These are phyloP conservation scores for Aphis craccivora DNA, from an alignment of 1,140 invertebrate species.

Conservation along the genomic window DNA sequence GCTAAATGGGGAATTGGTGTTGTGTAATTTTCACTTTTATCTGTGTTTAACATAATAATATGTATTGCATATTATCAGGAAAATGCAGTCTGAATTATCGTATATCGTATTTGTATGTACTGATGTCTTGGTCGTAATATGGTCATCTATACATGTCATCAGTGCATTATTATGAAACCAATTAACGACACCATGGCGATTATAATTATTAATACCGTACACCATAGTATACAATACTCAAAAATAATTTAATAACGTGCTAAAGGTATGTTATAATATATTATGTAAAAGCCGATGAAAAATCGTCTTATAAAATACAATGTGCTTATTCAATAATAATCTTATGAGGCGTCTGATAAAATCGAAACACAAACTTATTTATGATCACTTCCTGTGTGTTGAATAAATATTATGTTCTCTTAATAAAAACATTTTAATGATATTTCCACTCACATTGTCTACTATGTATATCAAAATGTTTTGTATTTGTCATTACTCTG, in stretches of 20 bases:
- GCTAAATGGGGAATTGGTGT: background rate
- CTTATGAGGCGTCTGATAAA: background rate
- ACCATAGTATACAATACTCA: background rate
- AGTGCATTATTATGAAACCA: background rate
- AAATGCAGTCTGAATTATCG: background rate
- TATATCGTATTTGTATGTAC: background rate
- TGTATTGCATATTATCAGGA: background rate
- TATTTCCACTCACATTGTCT: background rate
- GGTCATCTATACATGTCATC: background rate
- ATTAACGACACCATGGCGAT: background rate
- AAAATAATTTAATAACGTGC: too few relatives aligned
- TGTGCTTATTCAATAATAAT: background rate
- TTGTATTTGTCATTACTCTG: background rate
- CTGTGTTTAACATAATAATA: background rate
- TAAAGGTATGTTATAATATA: too few relatives aligned
- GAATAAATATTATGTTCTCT: background rate
- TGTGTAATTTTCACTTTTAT: background rate
- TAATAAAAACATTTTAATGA: background rate
- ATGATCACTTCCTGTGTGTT: background rate
- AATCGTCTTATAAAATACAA: background rate
- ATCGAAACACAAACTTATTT: background rate
- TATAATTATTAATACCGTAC: background rate
- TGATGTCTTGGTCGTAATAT: background rate
- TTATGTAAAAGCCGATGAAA: background rate
- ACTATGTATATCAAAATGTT: background rate